Evolutionary conservation across 2,113 vertebrate species (phyloP).

Genomic region (Tamias sibiricus): DNA sequence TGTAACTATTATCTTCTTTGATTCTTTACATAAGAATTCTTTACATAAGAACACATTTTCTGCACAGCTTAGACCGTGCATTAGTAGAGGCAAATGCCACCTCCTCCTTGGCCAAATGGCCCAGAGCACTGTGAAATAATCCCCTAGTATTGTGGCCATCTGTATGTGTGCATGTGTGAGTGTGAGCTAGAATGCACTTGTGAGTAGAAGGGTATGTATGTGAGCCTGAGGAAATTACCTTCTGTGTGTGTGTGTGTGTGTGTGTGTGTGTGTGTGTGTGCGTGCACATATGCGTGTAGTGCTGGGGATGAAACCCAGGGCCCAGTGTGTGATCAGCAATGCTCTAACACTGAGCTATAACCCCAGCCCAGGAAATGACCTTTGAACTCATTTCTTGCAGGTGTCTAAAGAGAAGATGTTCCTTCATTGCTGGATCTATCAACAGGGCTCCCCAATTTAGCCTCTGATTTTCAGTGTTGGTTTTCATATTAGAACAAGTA

Average conservation of each 20-base stretch:
- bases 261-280: no score
- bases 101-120: conserved; percentile 38
- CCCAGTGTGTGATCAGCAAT: background rate
- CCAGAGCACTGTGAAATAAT: background rate
- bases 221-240: background rate
- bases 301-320: background rate
- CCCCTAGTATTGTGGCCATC: fast-evolving
- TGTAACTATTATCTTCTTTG: conserved; percentile 78
- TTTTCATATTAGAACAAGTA: conserved; percentile 53
- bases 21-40: conserved; percentile 72
- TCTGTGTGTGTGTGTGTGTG: no score
- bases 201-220: background rate
- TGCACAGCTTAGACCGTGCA: conserved; percentile 34
- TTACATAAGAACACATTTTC: conserved; percentile 62
- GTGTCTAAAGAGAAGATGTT: background rate
- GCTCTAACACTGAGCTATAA: background rate
- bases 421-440: background rate
- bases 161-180: background rate
- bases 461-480: conserved; percentile 25
- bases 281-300: background rate
- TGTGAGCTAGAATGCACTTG: no score
- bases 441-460: conserved; percentile 10
- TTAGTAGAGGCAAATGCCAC: conserved; percentile 33
- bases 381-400: background rate
- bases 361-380: background rate